Base-by-base conservation (phyloP, 2,888 invertebrate genomes). In the Sinhomidia bicolor region DNA sequence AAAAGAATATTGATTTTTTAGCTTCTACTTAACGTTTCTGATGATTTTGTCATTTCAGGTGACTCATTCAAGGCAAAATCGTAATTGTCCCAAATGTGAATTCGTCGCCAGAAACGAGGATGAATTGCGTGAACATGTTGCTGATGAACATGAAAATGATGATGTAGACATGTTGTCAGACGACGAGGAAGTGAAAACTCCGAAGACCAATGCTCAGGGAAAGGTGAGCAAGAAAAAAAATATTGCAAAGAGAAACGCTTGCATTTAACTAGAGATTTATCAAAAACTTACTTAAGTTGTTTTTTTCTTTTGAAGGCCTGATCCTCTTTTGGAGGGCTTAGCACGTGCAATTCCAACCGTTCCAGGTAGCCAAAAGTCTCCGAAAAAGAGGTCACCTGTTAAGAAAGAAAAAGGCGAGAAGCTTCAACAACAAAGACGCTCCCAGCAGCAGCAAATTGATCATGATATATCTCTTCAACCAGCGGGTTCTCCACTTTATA, bases 191-290 rank as follows among this genome's bases (percentile, higher is more conserved):
- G 92, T 93, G 60, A 92, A 92, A 86, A 94, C 95, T 1, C 96
- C 96, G 0, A 95, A 95, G n/a, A 95, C 96, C 12, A 96, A 96
- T 93, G 95, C 96, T 0, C 96, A 97, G 92, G 97, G 97, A 17
- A 97, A 97, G 94, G 95, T 97, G 85, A 85, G 81, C 1, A 6
- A n/a, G n/a, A 44, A 23, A n/a, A 47, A 4, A 74, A 47, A 26
- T 7, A 44, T 6, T 7, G 2, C 65, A 65, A 9, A 65, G n/a
- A n/a, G n/a, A n/a, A n/a, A n/a, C n/a, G n/a, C n/a, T n/a, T n/a
- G n/a, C n/a, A n/a, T n/a, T n/a, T n/a, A n/a, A n/a, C n/a, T n/a
- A n/a, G n/a, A n/a, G n/a, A n/a, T n/a, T n/a, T n/a, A n/a, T n/a
- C n/a, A n/a, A n/a, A n/a, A n/a, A n/a, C n/a, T n/a, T n/a, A n/a